phyloP scores from a whole-genome alignment of 2,888 invertebrate genomes.

The Torymus auratus region DNA sequence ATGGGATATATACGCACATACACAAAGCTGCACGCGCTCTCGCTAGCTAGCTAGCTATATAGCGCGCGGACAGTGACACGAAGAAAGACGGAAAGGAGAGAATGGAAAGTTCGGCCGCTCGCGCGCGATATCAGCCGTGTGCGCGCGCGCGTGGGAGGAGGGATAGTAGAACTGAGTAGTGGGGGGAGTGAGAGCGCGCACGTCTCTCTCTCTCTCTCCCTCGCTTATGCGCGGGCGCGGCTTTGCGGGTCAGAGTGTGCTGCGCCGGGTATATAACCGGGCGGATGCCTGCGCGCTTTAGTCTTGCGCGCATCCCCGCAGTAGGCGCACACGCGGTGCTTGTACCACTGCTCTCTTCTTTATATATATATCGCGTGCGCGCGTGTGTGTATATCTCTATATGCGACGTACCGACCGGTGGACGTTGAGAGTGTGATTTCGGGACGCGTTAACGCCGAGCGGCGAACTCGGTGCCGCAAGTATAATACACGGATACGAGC shows the following conservation, averaged over 20 bases:
- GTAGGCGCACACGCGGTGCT: constrained; percentile 55
- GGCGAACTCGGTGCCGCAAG: too few relatives aligned
- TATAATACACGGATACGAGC: too few relatives aligned
- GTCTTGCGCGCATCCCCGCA: constrained; percentile 73
- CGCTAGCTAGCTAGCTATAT: too few relatives aligned
- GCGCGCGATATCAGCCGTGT: constrained; percentile 28
- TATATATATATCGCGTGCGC: neutral
- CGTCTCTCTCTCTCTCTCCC: constrained; percentile 10
- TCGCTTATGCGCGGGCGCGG: constrained; percentile 74
- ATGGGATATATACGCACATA: neutral
- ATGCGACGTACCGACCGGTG: too few relatives aligned
- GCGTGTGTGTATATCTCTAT: too few relatives aligned
- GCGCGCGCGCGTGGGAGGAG: constrained; percentile 61
- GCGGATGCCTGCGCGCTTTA: constrained; percentile 74
- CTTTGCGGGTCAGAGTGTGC: constrained; percentile 75
- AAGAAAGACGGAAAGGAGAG: constrained; percentile 30
- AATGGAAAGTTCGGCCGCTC: neutral
- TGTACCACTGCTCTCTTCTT: constrained; percentile 42
- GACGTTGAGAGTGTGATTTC: too few relatives aligned
- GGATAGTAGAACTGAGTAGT: constrained; percentile 51
- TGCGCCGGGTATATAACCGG: constrained; percentile 75
- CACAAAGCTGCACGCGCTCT: too few relatives aligned
- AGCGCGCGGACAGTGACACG: constrained; percentile 16
- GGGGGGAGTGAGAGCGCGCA: too few relatives aligned
- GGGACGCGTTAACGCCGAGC: too few relatives aligned